These are phyloP conservation scores for Drosophila lutescens DNA, from an alignment of 2,888 invertebrate species.

Conservation along the genomic window DNA sequence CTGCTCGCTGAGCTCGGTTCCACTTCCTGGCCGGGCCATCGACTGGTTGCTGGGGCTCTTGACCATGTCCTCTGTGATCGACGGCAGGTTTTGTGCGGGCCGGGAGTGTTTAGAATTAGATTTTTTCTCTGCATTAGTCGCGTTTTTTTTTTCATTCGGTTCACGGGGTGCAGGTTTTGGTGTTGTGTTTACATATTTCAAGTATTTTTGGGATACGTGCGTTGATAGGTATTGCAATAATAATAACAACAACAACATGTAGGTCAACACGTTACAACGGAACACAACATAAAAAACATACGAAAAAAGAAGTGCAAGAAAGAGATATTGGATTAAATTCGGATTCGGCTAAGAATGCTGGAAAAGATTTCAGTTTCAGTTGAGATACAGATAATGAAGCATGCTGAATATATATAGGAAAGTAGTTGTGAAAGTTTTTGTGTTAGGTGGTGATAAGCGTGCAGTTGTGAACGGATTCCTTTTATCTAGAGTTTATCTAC, in stretches of 20 bases:
- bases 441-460: slow-evolving; percentile 36
- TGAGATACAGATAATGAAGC: slow-evolving; percentile 38
- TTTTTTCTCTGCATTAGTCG: slow-evolving; percentile 78
- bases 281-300: slow-evolving; percentile 45
- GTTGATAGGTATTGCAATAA: slow-evolving; percentile 58
- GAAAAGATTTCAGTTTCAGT: slow-evolving; percentile 35
- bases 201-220: slow-evolving; percentile 26
- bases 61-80: slow-evolving; percentile 87
- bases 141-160: slow-evolving; percentile 10
- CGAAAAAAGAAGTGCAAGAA: slow-evolving; percentile 53
- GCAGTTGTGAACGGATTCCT: slow-evolving; percentile 24
- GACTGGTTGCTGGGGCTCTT: slow-evolving; percentile 93
- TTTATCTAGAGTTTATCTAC: slow-evolving; percentile 3
- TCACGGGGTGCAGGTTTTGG: slow-evolving; percentile 20
- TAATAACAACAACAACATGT: slow-evolving; percentile 52
- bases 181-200: slow-evolving; percentile 28
- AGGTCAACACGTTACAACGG: slow-evolving; percentile 50
- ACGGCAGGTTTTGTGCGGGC: slow-evolving; percentile 66
- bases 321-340: slow-evolving; percentile 43
- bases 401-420: slow-evolving; percentile 25
- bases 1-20: slow-evolving; percentile 85
- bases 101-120: slow-evolving; percentile 77
- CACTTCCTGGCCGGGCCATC: slow-evolving; percentile 91
- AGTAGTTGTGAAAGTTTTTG: slow-evolving; percentile 1
- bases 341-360: slow-evolving; percentile 28